Conservation (phyloP, 2,113 vertebrate genomes). For the Ifrita kowaldi region DNA sequence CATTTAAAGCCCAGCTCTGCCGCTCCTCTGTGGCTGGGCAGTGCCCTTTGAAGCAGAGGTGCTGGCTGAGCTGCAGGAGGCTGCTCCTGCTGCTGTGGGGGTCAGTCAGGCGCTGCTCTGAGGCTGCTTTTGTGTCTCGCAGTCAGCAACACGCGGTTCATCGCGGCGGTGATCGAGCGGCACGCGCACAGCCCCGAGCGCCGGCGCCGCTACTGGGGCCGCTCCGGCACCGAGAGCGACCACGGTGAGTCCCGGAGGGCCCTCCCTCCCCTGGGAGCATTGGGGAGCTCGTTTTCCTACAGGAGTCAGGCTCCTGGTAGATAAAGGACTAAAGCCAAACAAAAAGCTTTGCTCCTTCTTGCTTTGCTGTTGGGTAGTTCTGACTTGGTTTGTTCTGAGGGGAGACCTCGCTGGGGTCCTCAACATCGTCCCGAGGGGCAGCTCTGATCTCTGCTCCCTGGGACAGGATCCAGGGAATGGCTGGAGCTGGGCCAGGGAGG, state of each 20-base stretch:
- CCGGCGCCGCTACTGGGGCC: conserved; percentile 93
- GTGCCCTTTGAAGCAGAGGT: no score
- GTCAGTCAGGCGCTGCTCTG: background rate
- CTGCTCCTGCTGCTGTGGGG: background rate
- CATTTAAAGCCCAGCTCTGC: background rate
- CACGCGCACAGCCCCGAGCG: conserved; percentile 95
- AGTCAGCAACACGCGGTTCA: conserved; percentile 98
- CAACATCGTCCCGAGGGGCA: fast-evolving
- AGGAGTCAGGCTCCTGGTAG: background rate
- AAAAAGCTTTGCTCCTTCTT: background rate
- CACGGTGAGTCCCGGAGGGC: conserved; percentile 80
- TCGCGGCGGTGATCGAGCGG: conserved; percentile 94
- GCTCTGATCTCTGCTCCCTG: background rate
- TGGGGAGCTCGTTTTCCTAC: background rate
- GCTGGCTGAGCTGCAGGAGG: background rate
- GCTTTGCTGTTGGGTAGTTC: background rate
- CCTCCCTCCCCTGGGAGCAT: fast-evolving
- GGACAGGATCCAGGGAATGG: background rate
- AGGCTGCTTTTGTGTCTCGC: background rate
- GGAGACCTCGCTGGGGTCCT: fast-evolving
- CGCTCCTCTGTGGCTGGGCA: background rate
- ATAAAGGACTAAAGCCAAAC: background rate
- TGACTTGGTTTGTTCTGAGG: background rate
- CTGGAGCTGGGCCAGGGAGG: background rate
- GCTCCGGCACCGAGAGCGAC: conserved; percentile 95